These are phyloP conservation scores for Sternarchorhynchus goeldii DNA, from an alignment of 2,797 vertebrate species.

Conservation along the genomic window DNA sequence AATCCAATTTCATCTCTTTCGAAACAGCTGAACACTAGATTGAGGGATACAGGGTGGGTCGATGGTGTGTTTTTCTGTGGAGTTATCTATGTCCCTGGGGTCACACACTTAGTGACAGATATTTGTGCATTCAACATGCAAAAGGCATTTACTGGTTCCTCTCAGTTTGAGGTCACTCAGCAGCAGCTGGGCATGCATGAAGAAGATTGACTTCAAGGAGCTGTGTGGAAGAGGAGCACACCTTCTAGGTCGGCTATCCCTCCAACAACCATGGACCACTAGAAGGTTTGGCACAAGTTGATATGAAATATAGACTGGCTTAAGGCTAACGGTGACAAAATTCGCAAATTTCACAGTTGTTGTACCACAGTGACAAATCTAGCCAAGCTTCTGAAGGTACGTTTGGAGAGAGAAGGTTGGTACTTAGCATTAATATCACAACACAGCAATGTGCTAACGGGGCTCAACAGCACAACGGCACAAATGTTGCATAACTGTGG, in stretches of 20 bases:
- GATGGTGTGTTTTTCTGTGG: too few species aligned
- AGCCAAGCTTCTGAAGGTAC: conserved; percentile 3
- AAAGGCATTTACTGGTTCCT: background rate
- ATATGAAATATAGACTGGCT: conserved; percentile 9
- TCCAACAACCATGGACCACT: background rate
- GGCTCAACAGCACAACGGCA: background rate
- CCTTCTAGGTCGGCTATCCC: background rate
- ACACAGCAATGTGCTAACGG: background rate
- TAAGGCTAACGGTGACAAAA: background rate
- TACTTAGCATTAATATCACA: conserved; percentile 13
- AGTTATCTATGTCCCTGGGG: background rate
- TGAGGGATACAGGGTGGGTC: background rate
- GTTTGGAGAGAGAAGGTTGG: conserved; percentile 3
- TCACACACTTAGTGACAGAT: background rate
- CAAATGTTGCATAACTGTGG: background rate
- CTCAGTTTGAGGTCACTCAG: background rate
- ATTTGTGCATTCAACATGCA: background rate
- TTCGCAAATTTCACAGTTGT: background rate
- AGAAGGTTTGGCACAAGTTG: background rate
- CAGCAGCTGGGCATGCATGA: background rate
- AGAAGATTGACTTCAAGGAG: background rate
- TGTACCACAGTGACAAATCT: conserved; percentile 2
- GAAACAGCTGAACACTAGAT: background rate
- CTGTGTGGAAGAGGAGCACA: background rate
- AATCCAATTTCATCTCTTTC: background rate